Percentiles rank a stretch among this genome's conserved stretches.
Evolutionary conservation across 2,888 invertebrate genomes (phyloP).

Genomic region (Silvanus unidentatus): DNA sequence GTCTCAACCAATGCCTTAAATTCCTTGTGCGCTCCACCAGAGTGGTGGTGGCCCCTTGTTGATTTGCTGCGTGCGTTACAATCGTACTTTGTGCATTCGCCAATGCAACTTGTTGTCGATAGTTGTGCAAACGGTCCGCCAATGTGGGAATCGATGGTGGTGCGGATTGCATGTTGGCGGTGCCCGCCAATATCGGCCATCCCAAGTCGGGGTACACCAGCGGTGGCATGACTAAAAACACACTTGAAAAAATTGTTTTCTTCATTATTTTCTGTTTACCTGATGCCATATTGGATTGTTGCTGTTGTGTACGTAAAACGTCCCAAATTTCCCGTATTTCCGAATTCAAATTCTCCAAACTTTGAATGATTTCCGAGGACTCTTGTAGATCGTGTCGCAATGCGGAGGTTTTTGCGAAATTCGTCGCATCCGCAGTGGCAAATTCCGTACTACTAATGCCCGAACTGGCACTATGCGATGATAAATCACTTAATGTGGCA

Average conservation of each 20-base stretch:
- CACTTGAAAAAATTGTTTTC: too few species aligned
- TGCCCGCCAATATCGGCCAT: slow-evolving; percentile 47
- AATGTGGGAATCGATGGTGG: slow-evolving; percentile 46
- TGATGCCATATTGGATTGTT: slow-evolving; percentile 48
- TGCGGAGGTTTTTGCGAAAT: slow-evolving; percentile 19
- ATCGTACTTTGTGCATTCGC: slow-evolving; percentile 47
- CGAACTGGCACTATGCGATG: slow-evolving; percentile 56
- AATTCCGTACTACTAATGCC: slow-evolving; percentile 65
- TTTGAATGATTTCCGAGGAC: slow-evolving; percentile 64
- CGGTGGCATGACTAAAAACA: slow-evolving; percentile 40
- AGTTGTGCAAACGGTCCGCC: slow-evolving; percentile 53
- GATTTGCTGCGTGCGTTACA: slow-evolving; percentile 40
- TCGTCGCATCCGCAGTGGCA: slow-evolving; percentile 52
- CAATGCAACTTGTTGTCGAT: slow-evolving; percentile 50
- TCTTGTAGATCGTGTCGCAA: slow-evolving; percentile 52
- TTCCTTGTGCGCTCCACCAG: slow-evolving; percentile 61
- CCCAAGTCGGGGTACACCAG: slow-evolving; percentile 53
- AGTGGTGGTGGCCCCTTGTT: slow-evolving; percentile 55
- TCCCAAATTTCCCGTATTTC: slow-evolving; percentile 68
- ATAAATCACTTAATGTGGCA: slow-evolving; percentile 61
- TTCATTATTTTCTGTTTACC: too few species aligned
- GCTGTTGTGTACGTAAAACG: slow-evolving; percentile 57
- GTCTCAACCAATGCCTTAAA: slow-evolving; percentile 61
- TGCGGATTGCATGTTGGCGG: slow-evolving; percentile 31
- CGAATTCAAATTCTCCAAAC: slow-evolving; percentile 62